Conservation (phyloP, 1,140 invertebrate genomes). For the Drusus annulatus region DNA sequence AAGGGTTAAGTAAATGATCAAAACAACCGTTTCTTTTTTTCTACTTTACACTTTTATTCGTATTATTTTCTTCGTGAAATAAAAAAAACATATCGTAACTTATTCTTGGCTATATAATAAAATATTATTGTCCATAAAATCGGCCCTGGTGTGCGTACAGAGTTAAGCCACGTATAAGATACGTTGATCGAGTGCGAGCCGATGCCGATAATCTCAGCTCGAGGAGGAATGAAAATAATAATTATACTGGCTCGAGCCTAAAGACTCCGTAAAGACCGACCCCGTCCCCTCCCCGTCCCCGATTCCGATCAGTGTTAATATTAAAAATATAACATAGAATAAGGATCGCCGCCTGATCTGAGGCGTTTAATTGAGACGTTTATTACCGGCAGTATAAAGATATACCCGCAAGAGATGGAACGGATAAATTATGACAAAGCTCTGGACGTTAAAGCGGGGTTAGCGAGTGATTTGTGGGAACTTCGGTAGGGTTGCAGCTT, state of each 20-base stretch:
- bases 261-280: not conserved
- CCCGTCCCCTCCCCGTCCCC: not conserved
- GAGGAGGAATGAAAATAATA: constrained; percentile 4
- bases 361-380: constrained; percentile 27
- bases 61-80: too few relatives aligned
- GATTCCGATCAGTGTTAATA: constrained; percentile 32
- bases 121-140: not conserved
- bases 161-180: not conserved
- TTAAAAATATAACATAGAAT: constrained; percentile 23
- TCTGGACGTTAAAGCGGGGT: constrained; percentile 3
- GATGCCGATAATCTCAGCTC: constrained; percentile 14
- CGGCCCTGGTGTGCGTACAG: not conserved
- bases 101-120: too few relatives aligned
- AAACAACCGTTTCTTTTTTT: too few relatives aligned
- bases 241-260: constrained; percentile 15
- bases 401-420: not conserved
- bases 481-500: too few relatives aligned
- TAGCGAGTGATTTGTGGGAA: constrained; percentile 4
- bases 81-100: too few relatives aligned
- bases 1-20: too few relatives aligned
- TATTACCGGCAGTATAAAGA: constrained; percentile 15
- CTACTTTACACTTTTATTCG: too few relatives aligned
- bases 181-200: not conserved
- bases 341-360: constrained; percentile 4
- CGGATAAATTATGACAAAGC: constrained; percentile 29